These are phyloP conservation scores for Poeciliopsis prolifica DNA, from an alignment of 2,113 vertebrate genomes.

Conservation along the genomic window DNA sequence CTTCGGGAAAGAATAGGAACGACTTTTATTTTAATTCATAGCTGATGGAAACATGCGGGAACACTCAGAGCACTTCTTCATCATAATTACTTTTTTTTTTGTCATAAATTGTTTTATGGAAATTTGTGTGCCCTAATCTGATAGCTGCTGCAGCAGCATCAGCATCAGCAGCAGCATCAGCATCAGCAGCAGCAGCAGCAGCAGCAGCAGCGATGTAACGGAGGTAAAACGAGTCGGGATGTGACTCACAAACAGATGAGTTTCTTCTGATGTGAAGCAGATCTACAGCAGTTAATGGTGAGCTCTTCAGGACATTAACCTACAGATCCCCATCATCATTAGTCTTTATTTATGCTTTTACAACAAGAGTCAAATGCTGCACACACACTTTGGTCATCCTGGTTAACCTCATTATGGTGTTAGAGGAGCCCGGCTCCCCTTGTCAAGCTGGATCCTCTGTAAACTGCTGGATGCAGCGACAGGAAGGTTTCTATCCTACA, in stretches of 20 bases:
- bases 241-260: not conserved
- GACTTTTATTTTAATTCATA: not conserved
- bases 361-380: not conserved
- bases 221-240: not conserved
- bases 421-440: not conserved
- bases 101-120: not conserved
- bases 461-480: not conserved
- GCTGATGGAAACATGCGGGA: not conserved
- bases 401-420: not conserved
- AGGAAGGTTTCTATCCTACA: not conserved
- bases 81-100: not conserved
- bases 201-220: not conserved
- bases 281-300: not conserved
- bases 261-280: not conserved
- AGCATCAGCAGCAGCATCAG: not conserved
- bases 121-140: not conserved
- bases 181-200: not conserved
- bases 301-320: not conserved
- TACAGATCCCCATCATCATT: not conserved
- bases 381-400: rapidly evolving
- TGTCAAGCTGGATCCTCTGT: not conserved
- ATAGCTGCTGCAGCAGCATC: not conserved
- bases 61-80: not conserved
- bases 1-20: not conserved
- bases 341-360: rapidly evolving